Evolutionary conservation across 2,888 invertebrate species (phyloP).

Genomic region (Eledona agricola): DNA sequence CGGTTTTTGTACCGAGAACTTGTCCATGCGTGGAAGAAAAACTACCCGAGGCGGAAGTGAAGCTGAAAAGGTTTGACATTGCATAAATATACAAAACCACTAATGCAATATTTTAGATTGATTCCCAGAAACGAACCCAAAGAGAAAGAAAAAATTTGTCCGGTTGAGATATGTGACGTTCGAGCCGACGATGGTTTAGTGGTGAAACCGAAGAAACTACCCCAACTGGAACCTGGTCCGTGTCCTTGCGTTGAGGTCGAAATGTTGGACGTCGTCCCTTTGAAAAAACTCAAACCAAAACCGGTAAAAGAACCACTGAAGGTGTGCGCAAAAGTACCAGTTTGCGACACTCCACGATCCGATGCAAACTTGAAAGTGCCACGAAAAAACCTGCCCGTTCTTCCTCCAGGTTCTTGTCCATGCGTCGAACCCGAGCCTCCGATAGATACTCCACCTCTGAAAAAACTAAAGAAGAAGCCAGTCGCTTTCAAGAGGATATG

Average conservation of each 20-base stretch:
- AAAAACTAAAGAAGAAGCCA: constrained; percentile 22
- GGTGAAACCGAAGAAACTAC: constrained; percentile 40
- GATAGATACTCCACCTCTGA: constrained; percentile 23
- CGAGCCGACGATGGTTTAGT: constrained; percentile 38
- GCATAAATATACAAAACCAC: no score
- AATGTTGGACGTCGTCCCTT: constrained; percentile 42
- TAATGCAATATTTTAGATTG: constrained; percentile 1
- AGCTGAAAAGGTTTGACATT: constrained; percentile 14
- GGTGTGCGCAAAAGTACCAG: constrained; percentile 4
- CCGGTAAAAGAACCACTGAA: constrained; percentile 21
- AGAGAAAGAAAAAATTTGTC: constrained; percentile 16
- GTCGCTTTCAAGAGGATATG: constrained; percentile 24
- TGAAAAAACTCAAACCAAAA: constrained; percentile 10
- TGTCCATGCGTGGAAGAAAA: constrained; percentile 21
- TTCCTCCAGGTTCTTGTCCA: constrained; percentile 32
- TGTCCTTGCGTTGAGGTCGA: constrained; percentile 46
- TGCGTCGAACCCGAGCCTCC: constrained; percentile 22
- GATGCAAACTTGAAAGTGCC: constrained; percentile 30
- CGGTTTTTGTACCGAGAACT: constrained; percentile 9
- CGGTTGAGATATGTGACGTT: constrained; percentile 7
- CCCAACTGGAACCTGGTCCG: constrained; percentile 40
- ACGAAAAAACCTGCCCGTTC: constrained; percentile 34
- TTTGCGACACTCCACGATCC: constrained; percentile 31
- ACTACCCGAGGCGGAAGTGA: constrained; percentile 1
- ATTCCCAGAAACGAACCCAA: constrained; percentile 3